Evolutionary conservation across 2,888 invertebrate genomes (phyloP).

Genomic region (Agonum fuliginosum): DNA sequence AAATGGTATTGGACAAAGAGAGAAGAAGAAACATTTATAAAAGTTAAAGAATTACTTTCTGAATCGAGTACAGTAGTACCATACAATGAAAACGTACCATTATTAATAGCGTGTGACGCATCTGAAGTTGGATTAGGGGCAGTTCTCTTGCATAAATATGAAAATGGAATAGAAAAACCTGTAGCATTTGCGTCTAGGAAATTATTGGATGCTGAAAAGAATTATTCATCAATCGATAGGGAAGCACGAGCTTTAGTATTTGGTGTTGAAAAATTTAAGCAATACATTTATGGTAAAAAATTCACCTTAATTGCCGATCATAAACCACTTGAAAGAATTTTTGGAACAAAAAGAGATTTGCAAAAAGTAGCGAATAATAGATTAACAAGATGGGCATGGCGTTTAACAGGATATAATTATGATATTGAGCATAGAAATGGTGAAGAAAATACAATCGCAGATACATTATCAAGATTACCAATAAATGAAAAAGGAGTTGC

Average conservation of each 20-base stretch:
- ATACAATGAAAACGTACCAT: background rate
- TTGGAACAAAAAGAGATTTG: slow-evolving; percentile 60
- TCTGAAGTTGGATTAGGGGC: slow-evolving; percentile 67
- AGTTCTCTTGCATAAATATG: slow-evolving; percentile 62
- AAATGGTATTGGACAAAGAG: background rate
- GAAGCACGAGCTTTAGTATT: slow-evolving; percentile 64
- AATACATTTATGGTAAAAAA: too few species aligned
- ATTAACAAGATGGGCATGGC: slow-evolving; percentile 64
- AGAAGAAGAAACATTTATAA: too few species aligned
- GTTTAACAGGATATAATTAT: slow-evolving; percentile 65
- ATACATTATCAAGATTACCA: background rate
- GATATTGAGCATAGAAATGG: slow-evolving; percentile 27
- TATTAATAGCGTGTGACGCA: slow-evolving; percentile 67
- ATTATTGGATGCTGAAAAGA: slow-evolving; percentile 61
- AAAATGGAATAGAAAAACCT: slow-evolving; percentile 62
- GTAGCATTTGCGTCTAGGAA: slow-evolving; percentile 62
- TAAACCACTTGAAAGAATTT: slow-evolving; percentile 67
- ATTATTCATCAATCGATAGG: slow-evolving; percentile 63
- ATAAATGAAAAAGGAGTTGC: background rate
- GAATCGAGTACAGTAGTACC: too few species aligned
- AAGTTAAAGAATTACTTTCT: too few species aligned
- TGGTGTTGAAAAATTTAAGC: slow-evolving; percentile 63
- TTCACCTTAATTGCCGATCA: too few species aligned
- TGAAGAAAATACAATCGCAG: background rate
- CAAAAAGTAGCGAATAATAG: slow-evolving; percentile 63